phyloP scores from a whole-genome alignment of 2,797 vertebrate species.

The Rhabdomys pumilio region DNA sequence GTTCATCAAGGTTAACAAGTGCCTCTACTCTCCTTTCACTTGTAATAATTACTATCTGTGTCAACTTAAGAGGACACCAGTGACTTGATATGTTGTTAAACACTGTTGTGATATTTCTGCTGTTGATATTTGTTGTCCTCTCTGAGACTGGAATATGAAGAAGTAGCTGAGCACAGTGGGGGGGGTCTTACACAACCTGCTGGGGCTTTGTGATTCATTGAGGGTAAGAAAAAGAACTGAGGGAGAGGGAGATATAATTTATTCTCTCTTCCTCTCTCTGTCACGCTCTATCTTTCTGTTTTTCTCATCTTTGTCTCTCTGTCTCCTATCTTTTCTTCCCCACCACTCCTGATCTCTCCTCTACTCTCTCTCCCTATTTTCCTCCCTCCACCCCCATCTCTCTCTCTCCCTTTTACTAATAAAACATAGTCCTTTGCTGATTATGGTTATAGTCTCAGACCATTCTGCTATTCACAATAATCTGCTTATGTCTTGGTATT shows the following conservation, averaged over 20 bases:
- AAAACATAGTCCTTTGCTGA: background rate
- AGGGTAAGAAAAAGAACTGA: background rate
- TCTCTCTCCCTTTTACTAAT: background rate
- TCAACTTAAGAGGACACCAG: background rate
- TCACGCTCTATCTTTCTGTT: background rate
- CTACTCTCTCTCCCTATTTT: background rate
- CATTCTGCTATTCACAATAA: background rate
- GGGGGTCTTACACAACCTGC: accelerated
- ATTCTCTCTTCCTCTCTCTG: background rate
- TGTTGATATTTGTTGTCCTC: background rate
- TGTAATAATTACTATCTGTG: background rate
- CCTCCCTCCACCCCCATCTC: accelerated
- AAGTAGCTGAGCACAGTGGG: background rate
- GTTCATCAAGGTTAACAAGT: background rate
- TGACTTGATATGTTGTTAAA: background rate
- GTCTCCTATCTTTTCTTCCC: no score
- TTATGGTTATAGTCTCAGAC: background rate
- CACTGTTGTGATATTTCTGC: background rate
- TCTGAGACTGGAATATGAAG: background rate
- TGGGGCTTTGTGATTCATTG: background rate
- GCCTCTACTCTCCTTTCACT: background rate
- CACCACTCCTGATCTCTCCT: no score
- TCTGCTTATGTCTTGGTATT: background rate
- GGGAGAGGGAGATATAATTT: background rate
- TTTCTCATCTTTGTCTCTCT: background rate